Evolutionary conservation across 2,888 invertebrate genomes (phyloP).

Genomic region (Drosophila maculinotata): DNA sequence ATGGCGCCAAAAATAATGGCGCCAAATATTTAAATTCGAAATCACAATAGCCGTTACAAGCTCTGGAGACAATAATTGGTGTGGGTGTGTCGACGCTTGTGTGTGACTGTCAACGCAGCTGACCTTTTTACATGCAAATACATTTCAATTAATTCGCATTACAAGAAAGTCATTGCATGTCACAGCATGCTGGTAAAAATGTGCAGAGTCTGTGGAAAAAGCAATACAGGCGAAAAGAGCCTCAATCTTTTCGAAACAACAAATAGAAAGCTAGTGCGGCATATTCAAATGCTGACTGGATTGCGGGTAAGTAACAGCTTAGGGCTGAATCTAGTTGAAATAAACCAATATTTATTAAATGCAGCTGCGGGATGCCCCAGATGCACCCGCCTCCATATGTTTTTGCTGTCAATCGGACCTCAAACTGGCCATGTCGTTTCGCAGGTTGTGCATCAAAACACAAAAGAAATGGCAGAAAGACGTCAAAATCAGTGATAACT

Average conservation of each 20-base stretch:
- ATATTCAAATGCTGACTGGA: conserved; percentile 59
- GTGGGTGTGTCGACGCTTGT: conserved; percentile 16
- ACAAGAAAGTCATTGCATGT: not conserved
- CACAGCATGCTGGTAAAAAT: conserved; percentile 41
- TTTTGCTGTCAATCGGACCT: conserved; percentile 62
- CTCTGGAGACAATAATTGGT: no score
- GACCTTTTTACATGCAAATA: conserved; percentile 15
- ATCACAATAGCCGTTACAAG: conserved; percentile 12
- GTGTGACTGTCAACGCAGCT: conserved; percentile 47
- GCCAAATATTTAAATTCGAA: conserved; percentile 2
- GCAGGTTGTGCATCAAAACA: conserved; percentile 54
- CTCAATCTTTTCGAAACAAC: conserved; percentile 45
- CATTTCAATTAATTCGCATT: conserved; percentile 17
- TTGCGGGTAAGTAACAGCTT: conserved; percentile 31
- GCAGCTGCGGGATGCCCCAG: conserved; percentile 29
- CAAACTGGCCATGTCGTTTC: conserved; percentile 50
- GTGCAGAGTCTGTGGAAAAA: conserved; percentile 56
- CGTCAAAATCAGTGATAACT: conserved; percentile 8
- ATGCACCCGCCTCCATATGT: conserved; percentile 54
- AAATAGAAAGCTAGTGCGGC: conserved; percentile 40
- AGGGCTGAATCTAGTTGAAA: not conserved
- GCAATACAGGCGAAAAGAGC: conserved; percentile 28
- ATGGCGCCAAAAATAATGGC: no score
- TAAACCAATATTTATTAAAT: not conserved
- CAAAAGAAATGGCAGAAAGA: conserved; percentile 56